Percentiles rank a stretch among this genome's conserved stretches.
phyloP scores from a whole-genome alignment of 1,140 invertebrate genomes.

The Microplitis demolitor region DNA sequence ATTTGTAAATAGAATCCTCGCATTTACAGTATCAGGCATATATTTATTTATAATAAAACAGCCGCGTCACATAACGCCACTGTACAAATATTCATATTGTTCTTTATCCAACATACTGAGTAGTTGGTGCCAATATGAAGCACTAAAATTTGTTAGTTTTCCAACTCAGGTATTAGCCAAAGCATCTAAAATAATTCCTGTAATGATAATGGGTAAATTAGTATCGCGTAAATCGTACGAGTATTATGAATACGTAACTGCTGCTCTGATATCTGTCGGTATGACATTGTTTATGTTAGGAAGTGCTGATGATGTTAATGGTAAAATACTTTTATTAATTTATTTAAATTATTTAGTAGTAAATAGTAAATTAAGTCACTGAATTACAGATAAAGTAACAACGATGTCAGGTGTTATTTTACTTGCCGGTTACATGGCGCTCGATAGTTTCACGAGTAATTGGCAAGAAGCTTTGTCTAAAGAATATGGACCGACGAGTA shows the following conservation, averaged over 20 bases:
- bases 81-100: constrained; percentile 96
- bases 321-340: constrained; percentile 35
- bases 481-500: constrained; percentile 79
- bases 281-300: constrained; percentile 91
- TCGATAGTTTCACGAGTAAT: constrained; percentile 98
- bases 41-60: constrained; percentile 69
- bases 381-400: constrained; percentile 66
- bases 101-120: constrained; percentile 98
- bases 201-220: constrained; percentile 97
- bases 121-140: constrained; percentile 99
- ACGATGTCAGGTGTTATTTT: constrained; percentile 87
- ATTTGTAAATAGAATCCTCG: constrained; percentile 89
- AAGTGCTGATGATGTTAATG: constrained; percentile 64
- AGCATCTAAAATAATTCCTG: constrained; percentile 94
- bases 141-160: constrained; percentile 97
- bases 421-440: constrained; percentile 87
- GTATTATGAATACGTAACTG: constrained; percentile 91
- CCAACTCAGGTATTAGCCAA: constrained; percentile 96
- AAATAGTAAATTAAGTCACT: background rate
- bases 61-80: constrained; percentile 78
- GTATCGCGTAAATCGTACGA: constrained; percentile 89
- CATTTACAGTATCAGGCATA: constrained; percentile 75
- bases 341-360: constrained; percentile 36
- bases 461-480: constrained; percentile 95
- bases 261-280: constrained; percentile 86